These are phyloP conservation scores for Prochilodus magdalenae DNA, from an alignment of 2,113 vertebrate genomes.

Conservation along the genomic window DNA sequence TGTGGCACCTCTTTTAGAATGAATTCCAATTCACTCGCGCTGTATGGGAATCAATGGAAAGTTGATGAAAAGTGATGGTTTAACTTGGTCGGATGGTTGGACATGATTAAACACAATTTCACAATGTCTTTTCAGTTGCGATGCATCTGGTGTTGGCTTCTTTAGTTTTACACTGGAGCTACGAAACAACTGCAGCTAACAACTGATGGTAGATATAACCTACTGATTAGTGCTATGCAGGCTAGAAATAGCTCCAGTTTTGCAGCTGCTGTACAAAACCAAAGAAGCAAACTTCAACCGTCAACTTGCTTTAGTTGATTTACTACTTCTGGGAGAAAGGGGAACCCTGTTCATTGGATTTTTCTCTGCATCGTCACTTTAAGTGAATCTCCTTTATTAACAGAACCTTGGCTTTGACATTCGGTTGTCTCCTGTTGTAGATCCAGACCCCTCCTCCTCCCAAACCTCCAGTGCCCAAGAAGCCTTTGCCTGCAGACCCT, in stretches of 20 bases:
- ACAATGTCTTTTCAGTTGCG: no score
- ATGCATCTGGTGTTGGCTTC: background rate
- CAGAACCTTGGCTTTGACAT: background rate
- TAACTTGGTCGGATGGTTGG: no score
- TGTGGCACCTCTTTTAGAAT: background rate
- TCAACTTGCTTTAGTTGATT: background rate
- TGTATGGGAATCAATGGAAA: background rate
- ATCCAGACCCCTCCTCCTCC: conserved; percentile 59
- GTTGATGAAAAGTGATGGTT: background rate
- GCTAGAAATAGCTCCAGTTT: background rate
- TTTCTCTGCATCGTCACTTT: background rate
- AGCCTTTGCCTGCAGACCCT: conserved; percentile 61
- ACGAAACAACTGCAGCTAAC: background rate
- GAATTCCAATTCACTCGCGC: background rate
- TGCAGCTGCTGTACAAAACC: background rate
- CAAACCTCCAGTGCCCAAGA: conserved; percentile 71
- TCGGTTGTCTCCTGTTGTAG: conserved; percentile 49
- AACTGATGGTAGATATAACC: background rate
- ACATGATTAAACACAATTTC: background rate
- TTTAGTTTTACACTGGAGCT: background rate
- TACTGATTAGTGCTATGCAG: background rate
- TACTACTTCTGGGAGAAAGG: background rate
- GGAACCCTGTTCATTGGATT: background rate
- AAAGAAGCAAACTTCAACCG: background rate
- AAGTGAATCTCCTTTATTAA: background rate